phyloP scores from a whole-genome alignment of 2,797 vertebrate genomes.

The Tapirus indicus region DNA sequence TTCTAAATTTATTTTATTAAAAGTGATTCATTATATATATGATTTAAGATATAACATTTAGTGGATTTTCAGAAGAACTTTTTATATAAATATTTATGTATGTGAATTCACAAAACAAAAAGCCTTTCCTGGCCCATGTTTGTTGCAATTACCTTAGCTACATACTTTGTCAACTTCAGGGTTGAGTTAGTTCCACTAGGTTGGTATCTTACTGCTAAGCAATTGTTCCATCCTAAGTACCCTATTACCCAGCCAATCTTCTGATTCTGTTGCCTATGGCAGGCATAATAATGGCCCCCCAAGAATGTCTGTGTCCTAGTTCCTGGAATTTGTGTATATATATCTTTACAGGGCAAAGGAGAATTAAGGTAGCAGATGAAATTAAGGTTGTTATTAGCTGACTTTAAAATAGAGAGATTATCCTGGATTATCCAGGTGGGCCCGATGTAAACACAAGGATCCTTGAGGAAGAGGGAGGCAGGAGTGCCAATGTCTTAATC shows the following conservation, averaged over 20 bases:
- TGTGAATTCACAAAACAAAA: not conserved
- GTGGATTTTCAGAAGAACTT: not conserved
- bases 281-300: not conserved
- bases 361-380: conserved; percentile 9
- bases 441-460: not conserved
- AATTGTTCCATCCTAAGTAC: not conserved
- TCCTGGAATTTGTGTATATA: not conserved
- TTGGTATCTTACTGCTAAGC: not conserved
- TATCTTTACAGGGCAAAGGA: not conserved
- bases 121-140: not conserved
- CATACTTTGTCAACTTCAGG: not conserved
- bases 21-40: not conserved
- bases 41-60: not conserved
- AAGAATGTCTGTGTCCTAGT: not conserved
- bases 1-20: conserved; percentile 35
- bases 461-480: not conserved
- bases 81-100: not conserved
- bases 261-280: not conserved
- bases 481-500: not conserved
- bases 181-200: not conserved
- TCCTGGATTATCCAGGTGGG: not conserved
- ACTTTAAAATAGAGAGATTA: conserved; percentile 47
- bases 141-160: not conserved
- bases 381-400: conserved; percentile 5
- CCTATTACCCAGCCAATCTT: not conserved